Conservation (phyloP, 2,888 invertebrate genomes). For the Cacoxenus indagator region DNA sequence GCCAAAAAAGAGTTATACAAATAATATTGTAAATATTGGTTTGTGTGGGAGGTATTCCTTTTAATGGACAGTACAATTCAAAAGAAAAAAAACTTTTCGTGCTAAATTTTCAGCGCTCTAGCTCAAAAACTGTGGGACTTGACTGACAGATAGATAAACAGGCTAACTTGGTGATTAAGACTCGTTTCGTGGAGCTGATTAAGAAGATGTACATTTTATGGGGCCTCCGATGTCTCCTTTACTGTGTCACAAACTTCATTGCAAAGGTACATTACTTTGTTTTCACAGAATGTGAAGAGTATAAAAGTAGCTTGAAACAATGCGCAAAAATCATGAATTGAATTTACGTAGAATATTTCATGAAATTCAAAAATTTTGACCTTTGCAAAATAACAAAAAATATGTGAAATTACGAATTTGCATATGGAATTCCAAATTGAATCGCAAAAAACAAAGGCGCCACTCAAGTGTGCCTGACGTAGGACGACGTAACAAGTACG, state of each 20-base stretch:
- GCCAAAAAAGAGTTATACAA: too few relatives aligned
- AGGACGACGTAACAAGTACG: background rate
- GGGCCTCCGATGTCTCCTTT: background rate
- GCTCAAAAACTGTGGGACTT: too few relatives aligned
- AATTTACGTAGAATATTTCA: background rate
- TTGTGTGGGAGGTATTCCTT: too few relatives aligned
- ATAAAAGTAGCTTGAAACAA: background rate
- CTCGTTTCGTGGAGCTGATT: too few relatives aligned
- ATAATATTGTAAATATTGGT: too few relatives aligned
- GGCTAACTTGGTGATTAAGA: too few relatives aligned
- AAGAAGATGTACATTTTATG: too few relatives aligned
- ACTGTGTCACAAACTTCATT: too few relatives aligned
- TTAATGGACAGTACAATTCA: too few relatives aligned
- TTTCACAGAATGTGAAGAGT: background rate
- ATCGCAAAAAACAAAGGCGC: conserved; percentile 1
- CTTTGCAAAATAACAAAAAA: background rate
- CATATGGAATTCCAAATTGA: conserved; percentile 10
- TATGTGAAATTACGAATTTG: background rate
- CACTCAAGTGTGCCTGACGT: background rate
- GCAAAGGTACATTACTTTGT: background rate
- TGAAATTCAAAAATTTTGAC: background rate
- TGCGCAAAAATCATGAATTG: conserved; percentile 1
- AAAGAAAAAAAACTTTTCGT: too few relatives aligned
- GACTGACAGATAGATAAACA: too few relatives aligned
- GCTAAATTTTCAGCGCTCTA: too few relatives aligned